Percentiles rank a stretch among this genome's conserved stretches.
phyloP scores from a whole-genome alignment of 2,113 vertebrate genomes.

The Syrrhaptes paradoxus region DNA sequence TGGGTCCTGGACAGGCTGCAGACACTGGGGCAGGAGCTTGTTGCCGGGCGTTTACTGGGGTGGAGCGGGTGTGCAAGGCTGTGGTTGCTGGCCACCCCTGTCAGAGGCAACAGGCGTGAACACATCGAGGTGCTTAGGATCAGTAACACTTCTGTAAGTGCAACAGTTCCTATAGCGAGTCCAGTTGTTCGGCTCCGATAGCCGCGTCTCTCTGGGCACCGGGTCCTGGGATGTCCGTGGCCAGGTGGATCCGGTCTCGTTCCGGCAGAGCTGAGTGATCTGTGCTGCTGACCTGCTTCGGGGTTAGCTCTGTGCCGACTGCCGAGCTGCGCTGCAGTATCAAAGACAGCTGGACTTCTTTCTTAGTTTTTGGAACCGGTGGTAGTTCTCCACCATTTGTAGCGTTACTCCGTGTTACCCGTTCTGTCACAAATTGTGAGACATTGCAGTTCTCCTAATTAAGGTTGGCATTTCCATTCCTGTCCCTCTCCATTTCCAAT shows the following conservation, averaged over 20 bases:
- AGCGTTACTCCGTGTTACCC: background rate
- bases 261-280: too few species aligned
- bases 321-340: background rate
- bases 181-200: background rate
- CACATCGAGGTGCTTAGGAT: background rate
- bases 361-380: background rate
- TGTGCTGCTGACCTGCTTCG: background rate
- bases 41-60: background rate
- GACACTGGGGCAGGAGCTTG: background rate
- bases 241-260: background rate
- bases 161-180: background rate
- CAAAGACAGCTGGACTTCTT: background rate
- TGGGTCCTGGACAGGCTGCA: background rate
- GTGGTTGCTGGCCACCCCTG: background rate
- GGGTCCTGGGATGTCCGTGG: background rate
- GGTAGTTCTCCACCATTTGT: background rate
- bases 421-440: background rate
- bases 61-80: background rate
- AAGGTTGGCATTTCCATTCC: background rate
- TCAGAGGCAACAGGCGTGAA: background rate
- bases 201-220: too few species aligned
- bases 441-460: background rate
- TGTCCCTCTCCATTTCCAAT: background rate
- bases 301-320: background rate
- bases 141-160: background rate